Evolutionary conservation across 2,888 invertebrate species (phyloP).

Genomic region (Cantharis flavilabris): DNA sequence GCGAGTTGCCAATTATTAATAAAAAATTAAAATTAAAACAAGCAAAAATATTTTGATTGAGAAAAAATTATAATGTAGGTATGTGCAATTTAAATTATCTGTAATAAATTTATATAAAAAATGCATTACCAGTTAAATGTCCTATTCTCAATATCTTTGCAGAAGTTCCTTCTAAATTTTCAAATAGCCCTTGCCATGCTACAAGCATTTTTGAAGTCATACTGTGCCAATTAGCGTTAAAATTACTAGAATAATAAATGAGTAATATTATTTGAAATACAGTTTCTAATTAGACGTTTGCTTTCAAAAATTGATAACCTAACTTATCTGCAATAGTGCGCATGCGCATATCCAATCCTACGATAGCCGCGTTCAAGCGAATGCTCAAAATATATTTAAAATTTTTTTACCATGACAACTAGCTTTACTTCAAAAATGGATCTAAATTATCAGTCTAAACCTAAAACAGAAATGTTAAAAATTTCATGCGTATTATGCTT

Average conservation of each 20-base stretch:
- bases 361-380: not conserved
- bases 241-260: not conserved
- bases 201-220: not conserved
- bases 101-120: not conserved
- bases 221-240: not conserved
- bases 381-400: no score
- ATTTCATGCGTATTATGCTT: no score
- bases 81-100: no score
- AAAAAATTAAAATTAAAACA: not conserved
- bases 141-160: slow-evolving; percentile 46
- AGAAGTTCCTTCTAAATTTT: slow-evolving; percentile 37
- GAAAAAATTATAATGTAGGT: not conserved
- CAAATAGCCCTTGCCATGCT: slow-evolving; percentile 42
- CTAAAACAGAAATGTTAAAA: no score
- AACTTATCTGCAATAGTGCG: not conserved
- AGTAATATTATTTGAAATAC: no score
- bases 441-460: no score
- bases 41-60: not conserved
- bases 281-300: not conserved
- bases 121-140: slow-evolving; percentile 45
- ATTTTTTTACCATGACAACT: no score
- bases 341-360: no score
- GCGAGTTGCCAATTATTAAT: not conserved
- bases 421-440: no score
- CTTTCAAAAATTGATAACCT: not conserved